Evolutionary conservation across 2,888 invertebrate genomes (phyloP).

Genomic region (Ctenicera cuprea): DNA sequence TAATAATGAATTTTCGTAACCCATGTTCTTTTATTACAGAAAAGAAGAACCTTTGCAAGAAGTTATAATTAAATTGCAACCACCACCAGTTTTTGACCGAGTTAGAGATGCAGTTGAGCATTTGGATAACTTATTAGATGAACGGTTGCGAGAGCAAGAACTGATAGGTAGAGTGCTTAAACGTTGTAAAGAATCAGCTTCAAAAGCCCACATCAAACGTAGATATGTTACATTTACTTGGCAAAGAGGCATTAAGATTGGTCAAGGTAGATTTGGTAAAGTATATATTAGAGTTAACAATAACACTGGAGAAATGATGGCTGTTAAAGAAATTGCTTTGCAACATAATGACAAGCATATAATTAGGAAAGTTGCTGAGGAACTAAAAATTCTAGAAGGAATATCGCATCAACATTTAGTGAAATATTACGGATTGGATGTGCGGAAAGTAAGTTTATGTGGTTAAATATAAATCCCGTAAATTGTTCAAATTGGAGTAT

Average conservation of each 20-base stretch:
- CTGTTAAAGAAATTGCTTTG: conserved; percentile 94
- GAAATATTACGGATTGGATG: conserved; percentile 94
- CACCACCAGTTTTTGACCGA: conserved; percentile 67
- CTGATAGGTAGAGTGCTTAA: conserved; percentile 77
- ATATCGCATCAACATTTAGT: conserved; percentile 92
- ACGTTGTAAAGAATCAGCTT: conserved; percentile 75
- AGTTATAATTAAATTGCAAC: conserved; percentile 59
- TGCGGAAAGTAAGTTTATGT: conserved; percentile 80
- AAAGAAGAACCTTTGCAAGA: conserved; percentile 71
- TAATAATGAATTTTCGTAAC: neutral
- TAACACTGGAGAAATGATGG: conserved; percentile 92
- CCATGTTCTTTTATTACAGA: neutral
- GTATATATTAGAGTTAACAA: conserved; percentile 97
- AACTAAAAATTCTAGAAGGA: conserved; percentile 93
- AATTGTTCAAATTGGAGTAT: no score
- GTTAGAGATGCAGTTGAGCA: conserved; percentile 74
- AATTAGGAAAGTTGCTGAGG: conserved; percentile 90
- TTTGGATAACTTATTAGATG: conserved; percentile 81
- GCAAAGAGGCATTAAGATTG: conserved; percentile 94
- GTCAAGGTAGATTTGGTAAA: conserved; percentile 95
- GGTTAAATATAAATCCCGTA: no score
- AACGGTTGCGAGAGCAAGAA: conserved; percentile 74
- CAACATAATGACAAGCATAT: conserved; percentile 90
- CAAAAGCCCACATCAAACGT: conserved; percentile 83
- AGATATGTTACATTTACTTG: conserved; percentile 92